Conservation (phyloP, 2,888 invertebrate species). For the Oscheius sp. region DNA sequence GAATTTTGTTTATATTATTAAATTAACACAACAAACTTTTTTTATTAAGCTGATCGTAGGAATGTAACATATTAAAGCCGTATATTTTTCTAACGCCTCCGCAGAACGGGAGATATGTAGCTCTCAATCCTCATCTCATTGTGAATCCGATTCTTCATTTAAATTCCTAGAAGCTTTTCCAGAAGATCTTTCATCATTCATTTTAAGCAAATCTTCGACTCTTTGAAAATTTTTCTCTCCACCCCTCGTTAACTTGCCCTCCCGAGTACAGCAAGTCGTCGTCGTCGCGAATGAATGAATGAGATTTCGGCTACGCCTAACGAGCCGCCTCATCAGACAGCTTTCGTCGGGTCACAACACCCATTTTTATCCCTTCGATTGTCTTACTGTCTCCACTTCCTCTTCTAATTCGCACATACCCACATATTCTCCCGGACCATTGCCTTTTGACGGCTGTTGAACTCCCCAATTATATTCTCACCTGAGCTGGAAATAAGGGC, state of each 20-base stretch:
- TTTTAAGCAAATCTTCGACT: no score
- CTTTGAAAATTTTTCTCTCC: no score
- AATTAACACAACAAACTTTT: no score
- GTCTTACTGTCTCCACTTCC: neutral
- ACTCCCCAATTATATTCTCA: constrained; percentile 16
- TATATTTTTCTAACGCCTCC: no score
- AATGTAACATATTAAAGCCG: no score
- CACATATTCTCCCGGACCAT: neutral
- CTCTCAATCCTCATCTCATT: no score
- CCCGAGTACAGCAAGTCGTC: constrained; percentile 15
- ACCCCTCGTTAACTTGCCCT: constrained; percentile 14
- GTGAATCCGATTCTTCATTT: no score
- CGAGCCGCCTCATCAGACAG: constrained; percentile 26
- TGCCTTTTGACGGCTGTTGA: neutral
- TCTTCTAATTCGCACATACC: neutral
- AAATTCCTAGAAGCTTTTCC: no score
- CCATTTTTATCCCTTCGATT: neutral
- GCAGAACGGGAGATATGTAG: no score
- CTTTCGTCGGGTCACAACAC: neutral
- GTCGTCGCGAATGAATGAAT: constrained; percentile 25
- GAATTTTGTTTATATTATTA: no score
- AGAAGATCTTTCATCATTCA: no score
- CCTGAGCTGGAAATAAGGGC: neutral
- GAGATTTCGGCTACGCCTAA: constrained; percentile 29
- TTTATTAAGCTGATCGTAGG: no score